Evolutionary conservation across 2,113 vertebrate species (phyloP).

Genomic region (Rhabdomys dilectus): DNA sequence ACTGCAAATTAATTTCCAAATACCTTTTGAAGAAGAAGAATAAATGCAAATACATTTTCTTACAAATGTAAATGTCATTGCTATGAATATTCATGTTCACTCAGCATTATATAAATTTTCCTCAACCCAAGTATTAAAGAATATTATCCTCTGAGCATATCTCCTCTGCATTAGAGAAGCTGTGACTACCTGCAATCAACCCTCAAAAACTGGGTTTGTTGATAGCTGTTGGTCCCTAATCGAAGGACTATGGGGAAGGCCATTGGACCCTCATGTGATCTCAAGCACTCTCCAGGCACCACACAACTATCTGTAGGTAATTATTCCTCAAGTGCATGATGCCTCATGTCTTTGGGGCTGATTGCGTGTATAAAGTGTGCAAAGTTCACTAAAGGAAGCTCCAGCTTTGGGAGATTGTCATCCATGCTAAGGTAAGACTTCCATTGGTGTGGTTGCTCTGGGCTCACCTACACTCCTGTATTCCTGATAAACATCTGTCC

Average conservation of each 20-base stretch:
- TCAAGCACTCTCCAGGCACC: too few species aligned
- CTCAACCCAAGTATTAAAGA: background rate
- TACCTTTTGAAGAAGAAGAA: background rate
- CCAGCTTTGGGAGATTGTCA: background rate
- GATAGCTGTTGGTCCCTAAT: background rate
- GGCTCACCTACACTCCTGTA: too few species aligned
- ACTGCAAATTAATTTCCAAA: background rate
- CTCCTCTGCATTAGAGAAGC: background rate
- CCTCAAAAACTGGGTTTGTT: background rate
- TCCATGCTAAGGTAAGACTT: background rate
- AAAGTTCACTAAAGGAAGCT: background rate
- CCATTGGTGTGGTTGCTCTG: background rate
- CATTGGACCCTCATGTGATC: background rate
- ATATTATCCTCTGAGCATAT: background rate
- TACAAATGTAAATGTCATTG: background rate
- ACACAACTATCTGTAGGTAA: background rate
- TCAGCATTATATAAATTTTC: background rate
- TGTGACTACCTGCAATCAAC: background rate
- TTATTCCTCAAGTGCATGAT: background rate
- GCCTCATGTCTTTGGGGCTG: background rate
- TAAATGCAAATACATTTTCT: constrained; percentile 2
- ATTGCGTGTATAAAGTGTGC: too few species aligned
- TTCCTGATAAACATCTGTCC: too few species aligned
- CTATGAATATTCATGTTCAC: background rate
- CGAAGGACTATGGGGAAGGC: background rate